These are phyloP conservation scores for Mongoloraphidia duomilia DNA, from an alignment of 2,888 invertebrate genomes.

Conservation along the genomic window DNA sequence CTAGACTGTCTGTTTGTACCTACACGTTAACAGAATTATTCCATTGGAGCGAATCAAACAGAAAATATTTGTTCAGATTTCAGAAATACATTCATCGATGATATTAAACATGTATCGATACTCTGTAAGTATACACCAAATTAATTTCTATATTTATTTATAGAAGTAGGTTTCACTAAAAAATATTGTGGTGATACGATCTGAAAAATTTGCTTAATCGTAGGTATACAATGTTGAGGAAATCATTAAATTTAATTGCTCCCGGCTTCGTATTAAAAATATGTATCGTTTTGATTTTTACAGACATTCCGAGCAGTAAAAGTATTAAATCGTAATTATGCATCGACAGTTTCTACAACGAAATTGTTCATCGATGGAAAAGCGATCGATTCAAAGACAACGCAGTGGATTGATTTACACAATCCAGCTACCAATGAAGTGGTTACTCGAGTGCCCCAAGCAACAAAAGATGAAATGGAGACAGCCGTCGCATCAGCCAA, in stretches of 20 bases:
- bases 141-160: too few relatives aligned
- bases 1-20: too few relatives aligned
- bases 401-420: slow-evolving; percentile 87
- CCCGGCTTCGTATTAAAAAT: too few relatives aligned
- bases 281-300: not conserved
- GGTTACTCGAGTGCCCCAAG: slow-evolving; percentile 71
- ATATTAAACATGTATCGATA: too few relatives aligned
- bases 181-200: too few relatives aligned
- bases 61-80: too few relatives aligned
- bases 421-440: slow-evolving; percentile 89
- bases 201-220: not conserved
- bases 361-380: slow-evolving; percentile 94
- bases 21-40: too few relatives aligned
- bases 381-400: slow-evolving; percentile 82
- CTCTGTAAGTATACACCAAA: too few relatives aligned
- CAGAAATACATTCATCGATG: too few relatives aligned
- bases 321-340: not conserved
- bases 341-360: slow-evolving; percentile 51
- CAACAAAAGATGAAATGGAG: slow-evolving; percentile 79
- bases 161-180: too few relatives aligned
- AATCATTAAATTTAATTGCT: not conserved
- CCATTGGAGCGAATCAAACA: too few relatives aligned
- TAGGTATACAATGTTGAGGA: not conserved
- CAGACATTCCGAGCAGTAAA: not conserved
- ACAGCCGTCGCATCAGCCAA: slow-evolving; percentile 76